These are phyloP conservation scores for Remorina albescens DNA, from an alignment of 2,797 vertebrate species.

Conservation along the genomic window DNA sequence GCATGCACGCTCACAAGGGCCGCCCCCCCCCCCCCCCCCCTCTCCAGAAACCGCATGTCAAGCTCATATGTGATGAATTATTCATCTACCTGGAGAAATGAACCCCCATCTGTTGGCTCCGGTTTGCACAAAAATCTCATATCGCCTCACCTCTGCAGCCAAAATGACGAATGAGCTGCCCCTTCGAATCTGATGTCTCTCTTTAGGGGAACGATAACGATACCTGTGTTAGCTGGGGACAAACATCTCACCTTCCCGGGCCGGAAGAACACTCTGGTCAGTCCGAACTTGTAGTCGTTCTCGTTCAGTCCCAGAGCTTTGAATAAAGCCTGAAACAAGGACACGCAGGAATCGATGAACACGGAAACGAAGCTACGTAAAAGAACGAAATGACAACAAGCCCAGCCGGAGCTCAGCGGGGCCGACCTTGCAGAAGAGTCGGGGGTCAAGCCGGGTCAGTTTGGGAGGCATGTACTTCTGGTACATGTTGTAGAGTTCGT, in stretches of 20 bases:
- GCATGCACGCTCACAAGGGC: constrained; percentile 7
- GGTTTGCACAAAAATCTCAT: constrained; percentile 23
- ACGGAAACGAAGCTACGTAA: background rate
- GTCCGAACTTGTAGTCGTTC: constrained; percentile 97
- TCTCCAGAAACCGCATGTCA: constrained; percentile 13
- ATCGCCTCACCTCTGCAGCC: constrained; percentile 39
- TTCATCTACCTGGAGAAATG: constrained; percentile 52
- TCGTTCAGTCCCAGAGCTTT: constrained; percentile 97
- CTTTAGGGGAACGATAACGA: constrained; percentile 33
- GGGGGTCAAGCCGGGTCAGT: constrained; percentile 92
- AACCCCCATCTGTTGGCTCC: constrained; percentile 50
- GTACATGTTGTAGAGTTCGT: constrained; percentile 99
- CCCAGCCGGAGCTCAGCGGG: rapidly evolving
- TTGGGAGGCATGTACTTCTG: constrained; percentile 96
- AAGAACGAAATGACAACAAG: rapidly evolving
- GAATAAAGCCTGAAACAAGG: constrained; percentile 90
- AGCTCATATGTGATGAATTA: constrained; percentile 59
- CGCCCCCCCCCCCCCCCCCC: constrained; percentile 20
- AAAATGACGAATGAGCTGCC: constrained; percentile 33
- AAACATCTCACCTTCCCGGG: constrained; percentile 92
- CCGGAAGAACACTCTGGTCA: constrained; percentile 97
- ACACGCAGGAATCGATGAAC: background rate
- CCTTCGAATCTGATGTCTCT: constrained; percentile 30
- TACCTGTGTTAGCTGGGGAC: constrained; percentile 9
- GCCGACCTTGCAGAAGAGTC: constrained; percentile 96